Evolutionary conservation across 2,888 invertebrate genomes (phyloP).

Genomic region (Ennomos quercinarius): DNA sequence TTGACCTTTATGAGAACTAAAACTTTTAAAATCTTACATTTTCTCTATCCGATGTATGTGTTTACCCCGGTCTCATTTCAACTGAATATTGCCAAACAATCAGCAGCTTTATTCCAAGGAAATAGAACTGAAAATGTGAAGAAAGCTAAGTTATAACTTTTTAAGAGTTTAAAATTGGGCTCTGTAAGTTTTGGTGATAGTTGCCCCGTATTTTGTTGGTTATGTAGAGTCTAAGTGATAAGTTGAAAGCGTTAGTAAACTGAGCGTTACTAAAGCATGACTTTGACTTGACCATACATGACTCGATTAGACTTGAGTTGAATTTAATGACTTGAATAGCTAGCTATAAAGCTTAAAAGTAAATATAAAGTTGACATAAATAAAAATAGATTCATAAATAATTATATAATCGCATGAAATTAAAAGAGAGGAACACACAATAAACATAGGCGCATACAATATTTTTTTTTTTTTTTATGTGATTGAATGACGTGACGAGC

Average conservation of each 20-base stretch:
- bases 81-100: conserved; percentile 9
- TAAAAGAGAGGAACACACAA: too few relatives aligned
- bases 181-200: conserved; percentile 60
- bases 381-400: too few relatives aligned
- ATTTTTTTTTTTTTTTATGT: too few relatives aligned
- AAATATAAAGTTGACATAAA: too few relatives aligned
- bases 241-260: conserved; percentile 13
- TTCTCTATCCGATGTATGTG: conserved; percentile 25
- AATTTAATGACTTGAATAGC: too few relatives aligned
- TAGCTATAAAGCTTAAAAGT: too few relatives aligned
- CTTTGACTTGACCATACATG: too few relatives aligned
- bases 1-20: conserved; percentile 19
- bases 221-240: conserved; percentile 25
- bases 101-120: conserved; percentile 1
- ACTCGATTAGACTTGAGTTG: too few relatives aligned
- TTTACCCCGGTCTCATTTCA: conserved; percentile 16
- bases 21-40: conserved; percentile 31
- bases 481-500: too few relatives aligned
- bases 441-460: too few relatives aligned
- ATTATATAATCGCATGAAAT: too few relatives aligned
- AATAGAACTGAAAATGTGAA: conserved; percentile 14
- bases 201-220: conserved; percentile 34
- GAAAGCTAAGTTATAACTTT: conserved; percentile 7
- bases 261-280: too few relatives aligned
- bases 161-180: conserved; percentile 66